These are phyloP conservation scores for Tortrix viridana DNA, from an alignment of 2,888 invertebrate species.

Conservation along the genomic window DNA sequence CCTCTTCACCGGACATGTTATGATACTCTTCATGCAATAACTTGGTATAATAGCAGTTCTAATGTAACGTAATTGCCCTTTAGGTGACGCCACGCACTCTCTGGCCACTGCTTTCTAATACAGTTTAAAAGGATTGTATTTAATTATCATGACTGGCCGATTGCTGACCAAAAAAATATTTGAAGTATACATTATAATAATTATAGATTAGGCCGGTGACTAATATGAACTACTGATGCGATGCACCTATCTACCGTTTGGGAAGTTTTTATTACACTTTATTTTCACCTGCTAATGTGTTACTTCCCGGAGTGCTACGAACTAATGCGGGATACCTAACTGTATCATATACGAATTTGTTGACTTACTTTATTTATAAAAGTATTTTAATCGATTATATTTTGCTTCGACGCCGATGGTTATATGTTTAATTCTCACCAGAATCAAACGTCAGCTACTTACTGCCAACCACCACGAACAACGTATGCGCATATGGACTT, in stretches of 20 bases:
- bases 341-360: no score
- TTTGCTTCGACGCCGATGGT: no score
- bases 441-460: no score
- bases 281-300: constrained; percentile 32
- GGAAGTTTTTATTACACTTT: constrained; percentile 16
- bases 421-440: no score
- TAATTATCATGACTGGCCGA: constrained; percentile 76
- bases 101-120: constrained; percentile 56
- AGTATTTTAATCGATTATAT: no score
- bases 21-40: constrained; percentile 33
- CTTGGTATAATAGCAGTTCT: constrained; percentile 50
- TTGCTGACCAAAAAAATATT: constrained; percentile 64
- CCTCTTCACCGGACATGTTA: constrained; percentile 21
- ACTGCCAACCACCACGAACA: no score
- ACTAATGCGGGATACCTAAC: no score
- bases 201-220: constrained; percentile 64
- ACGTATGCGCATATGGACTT: no score
- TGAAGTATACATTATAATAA: constrained; percentile 74
- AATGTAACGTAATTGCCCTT: constrained; percentile 57
- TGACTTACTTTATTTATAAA: no score
- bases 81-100: constrained; percentile 49
- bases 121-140: constrained; percentile 70
- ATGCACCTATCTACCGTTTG: constrained; percentile 38
- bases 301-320: neutral
- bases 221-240: constrained; percentile 47